Evolutionary conservation across 2,888 invertebrate species (phyloP).

Genomic region (Slavum lentiscoides): DNA sequence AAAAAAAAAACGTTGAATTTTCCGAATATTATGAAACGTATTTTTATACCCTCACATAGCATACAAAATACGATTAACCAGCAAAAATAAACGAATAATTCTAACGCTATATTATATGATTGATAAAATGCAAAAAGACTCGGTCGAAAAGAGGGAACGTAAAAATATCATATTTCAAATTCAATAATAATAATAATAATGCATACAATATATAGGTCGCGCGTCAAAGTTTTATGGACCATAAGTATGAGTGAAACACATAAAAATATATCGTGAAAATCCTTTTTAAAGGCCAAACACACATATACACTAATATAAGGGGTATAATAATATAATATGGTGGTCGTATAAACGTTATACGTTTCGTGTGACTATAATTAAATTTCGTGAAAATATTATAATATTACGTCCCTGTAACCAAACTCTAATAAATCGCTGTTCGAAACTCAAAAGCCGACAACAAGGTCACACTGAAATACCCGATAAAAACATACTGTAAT

Average conservation of each 20-base stretch:
- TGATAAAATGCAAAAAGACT: neutral
- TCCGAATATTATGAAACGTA: no score
- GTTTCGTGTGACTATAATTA: conserved; percentile 22
- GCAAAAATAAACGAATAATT: neutral
- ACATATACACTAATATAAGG: no score
- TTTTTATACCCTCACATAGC: no score
- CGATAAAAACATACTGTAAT: conserved; percentile 7
- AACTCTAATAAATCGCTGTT: conserved; percentile 17
- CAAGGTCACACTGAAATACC: conserved; percentile 10
- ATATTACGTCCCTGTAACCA: conserved; percentile 23
- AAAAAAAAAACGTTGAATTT: no score
- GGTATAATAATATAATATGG: neutral
- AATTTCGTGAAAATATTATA: conserved; percentile 2
- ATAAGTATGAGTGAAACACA: neutral
- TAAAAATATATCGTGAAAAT: conserved; percentile 1
- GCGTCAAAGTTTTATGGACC: conserved; percentile 22
- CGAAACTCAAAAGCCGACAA: conserved; percentile 10
- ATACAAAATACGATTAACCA: no score
- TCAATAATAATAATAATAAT: neutral
- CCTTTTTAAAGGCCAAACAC: conserved; percentile 10
- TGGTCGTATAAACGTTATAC: conserved; percentile 1
- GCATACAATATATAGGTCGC: conserved; percentile 1
- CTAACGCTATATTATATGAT: no score
- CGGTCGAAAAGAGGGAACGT: neutral
- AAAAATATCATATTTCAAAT: neutral